These are phyloP conservation scores for Metallyticus violacea DNA, from an alignment of 2,888 invertebrate species.

Conservation along the genomic window DNA sequence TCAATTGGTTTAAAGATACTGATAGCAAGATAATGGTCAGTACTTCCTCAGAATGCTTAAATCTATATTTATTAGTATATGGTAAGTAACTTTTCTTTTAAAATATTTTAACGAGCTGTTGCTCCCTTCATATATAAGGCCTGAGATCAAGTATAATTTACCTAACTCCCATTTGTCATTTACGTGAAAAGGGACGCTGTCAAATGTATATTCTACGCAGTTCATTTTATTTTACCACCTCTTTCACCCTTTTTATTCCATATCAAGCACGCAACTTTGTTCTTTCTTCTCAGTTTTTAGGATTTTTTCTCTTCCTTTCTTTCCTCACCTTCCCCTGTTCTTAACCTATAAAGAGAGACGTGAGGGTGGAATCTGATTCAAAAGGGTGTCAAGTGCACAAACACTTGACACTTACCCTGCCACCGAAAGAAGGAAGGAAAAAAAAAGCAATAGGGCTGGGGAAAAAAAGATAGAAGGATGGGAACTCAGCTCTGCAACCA, in stretches of 20 bases:
- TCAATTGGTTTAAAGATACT: too few species aligned
- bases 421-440: slow-evolving; percentile 14
- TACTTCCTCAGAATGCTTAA: too few species aligned
- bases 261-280: slow-evolving; percentile 1
- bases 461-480: background rate
- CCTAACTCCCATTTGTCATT: background rate
- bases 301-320: slow-evolving; percentile 20
- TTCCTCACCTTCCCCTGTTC: slow-evolving; percentile 16
- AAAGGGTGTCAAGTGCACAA: slow-evolving; percentile 31
- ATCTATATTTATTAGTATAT: too few species aligned
- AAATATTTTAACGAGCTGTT: background rate
- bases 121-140: background rate
- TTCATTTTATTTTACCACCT: background rate
- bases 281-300: slow-evolving; percentile 19
- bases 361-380: slow-evolving; percentile 28
- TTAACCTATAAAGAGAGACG: slow-evolving; percentile 28
- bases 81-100: background rate
- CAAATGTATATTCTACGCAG: background rate
- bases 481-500: background rate
- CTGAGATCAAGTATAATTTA: background rate
- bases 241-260: background rate
- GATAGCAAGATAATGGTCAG: too few species aligned
- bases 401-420: slow-evolving; percentile 29
- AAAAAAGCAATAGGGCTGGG: background rate
- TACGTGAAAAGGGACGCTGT: background rate